Evolutionary conservation across 2,888 invertebrate genomes (phyloP).

Genomic region (Dicroscelio sp.): DNA sequence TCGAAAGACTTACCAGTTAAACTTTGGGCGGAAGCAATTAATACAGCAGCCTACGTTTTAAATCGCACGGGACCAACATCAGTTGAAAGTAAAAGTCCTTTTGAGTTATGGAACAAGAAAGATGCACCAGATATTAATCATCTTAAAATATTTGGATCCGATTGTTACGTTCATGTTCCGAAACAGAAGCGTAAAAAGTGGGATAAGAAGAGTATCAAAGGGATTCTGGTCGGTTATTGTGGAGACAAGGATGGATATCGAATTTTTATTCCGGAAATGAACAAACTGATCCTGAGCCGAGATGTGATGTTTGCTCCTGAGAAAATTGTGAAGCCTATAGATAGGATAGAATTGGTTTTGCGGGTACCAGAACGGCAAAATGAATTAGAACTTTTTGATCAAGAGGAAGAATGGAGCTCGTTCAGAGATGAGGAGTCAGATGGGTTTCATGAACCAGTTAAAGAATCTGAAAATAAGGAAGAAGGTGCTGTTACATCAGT

Average conservation of each 20-base stretch:
- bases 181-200: constrained; percentile 75
- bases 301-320: constrained; percentile 60
- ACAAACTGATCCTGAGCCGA: constrained; percentile 49
- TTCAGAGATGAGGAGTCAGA: no score
- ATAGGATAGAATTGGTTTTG: not conserved
- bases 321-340: not conserved
- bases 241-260: constrained; percentile 59
- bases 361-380: not conserved
- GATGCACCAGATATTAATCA: constrained; percentile 82
- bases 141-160: constrained; percentile 82
- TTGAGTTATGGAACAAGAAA: constrained; percentile 76
- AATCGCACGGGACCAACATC: constrained; percentile 84
- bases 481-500: no score
- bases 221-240: constrained; percentile 78
- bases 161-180: constrained; percentile 71
- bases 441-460: no score
- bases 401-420: no score
- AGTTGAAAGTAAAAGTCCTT: constrained; percentile 83
- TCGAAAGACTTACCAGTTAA: constrained; percentile 16
- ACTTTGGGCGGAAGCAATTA: constrained; percentile 83
- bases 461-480: no score
- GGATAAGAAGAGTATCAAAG: constrained; percentile 81
- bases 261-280: constrained; percentile 25
- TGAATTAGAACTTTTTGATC: not conserved
- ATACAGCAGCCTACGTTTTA: constrained; percentile 80